Conservation (phyloP, 2,797 vertebrate genomes). For the Odontamblyopus lacepedii region DNA sequence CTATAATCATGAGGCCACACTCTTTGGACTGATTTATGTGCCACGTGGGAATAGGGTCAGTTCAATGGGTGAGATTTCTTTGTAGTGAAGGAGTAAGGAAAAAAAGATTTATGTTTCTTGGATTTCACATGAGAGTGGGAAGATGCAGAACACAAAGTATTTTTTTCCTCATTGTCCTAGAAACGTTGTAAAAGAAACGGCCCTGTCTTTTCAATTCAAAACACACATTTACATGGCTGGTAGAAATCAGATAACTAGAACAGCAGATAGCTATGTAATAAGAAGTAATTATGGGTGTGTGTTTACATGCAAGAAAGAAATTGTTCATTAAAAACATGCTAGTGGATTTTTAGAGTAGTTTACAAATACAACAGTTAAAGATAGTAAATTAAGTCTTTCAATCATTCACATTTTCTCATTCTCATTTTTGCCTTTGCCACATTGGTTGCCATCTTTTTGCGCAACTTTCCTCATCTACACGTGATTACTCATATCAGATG, state of each 20-base stretch:
- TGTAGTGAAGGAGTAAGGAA: constrained; percentile 12
- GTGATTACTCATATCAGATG: no score
- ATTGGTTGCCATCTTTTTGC: no score
- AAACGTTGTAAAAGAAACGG: constrained; percentile 5
- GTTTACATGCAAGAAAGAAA: no score
- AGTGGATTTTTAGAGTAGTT: no score
- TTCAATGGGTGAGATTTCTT: constrained; percentile 29
- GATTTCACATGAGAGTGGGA: constrained; percentile 21
- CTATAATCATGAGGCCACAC: constrained; percentile 32
- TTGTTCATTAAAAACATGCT: no score
- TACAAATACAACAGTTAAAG: no score
- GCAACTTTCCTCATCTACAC: no score
- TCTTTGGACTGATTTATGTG: constrained; percentile 19
- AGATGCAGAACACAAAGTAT: constrained; percentile 5
- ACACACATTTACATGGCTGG: neutral
- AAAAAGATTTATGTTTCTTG: constrained; percentile 7
- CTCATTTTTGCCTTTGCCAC: no score
- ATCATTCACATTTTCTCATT: no score
- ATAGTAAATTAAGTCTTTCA: no score
- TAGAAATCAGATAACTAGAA: neutral
- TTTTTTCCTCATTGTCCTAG: constrained; percentile 4
- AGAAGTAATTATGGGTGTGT: no score
- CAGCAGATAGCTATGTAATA: no score
- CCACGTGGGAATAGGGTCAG: constrained; percentile 8
- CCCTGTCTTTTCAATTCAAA: constrained; percentile 8